A percentile compares a stretch with the other conserved stretches of the same genome.
phyloP scores from a whole-genome alignment of 2,888 invertebrate genomes.

The Thelaira solivaga region DNA sequence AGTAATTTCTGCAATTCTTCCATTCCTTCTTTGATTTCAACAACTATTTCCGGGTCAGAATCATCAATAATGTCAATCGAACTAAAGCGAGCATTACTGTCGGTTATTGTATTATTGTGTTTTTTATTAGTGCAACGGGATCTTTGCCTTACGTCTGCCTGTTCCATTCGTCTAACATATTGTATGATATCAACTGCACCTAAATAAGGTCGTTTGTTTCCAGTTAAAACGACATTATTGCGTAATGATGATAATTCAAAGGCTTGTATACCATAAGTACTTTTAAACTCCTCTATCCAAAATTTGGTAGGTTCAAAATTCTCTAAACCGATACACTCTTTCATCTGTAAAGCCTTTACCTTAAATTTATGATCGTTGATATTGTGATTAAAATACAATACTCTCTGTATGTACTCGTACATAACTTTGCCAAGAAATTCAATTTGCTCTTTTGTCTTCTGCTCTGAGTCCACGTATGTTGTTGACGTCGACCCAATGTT shows the following conservation, averaged over 20 bases:
- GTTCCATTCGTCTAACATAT: conserved; percentile 64
- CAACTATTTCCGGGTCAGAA: too few relatives aligned
- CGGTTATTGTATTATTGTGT: too few relatives aligned
- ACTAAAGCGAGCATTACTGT: conserved; percentile 7
- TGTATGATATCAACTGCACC: conserved; percentile 67
- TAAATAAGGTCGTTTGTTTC: conserved; percentile 64
- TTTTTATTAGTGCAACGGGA: neutral
- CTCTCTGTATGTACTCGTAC: conserved; percentile 67
- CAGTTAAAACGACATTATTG: conserved; percentile 53
- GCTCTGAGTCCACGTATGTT: conserved; percentile 30
- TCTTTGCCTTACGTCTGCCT: too few relatives aligned
- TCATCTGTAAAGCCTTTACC: conserved; percentile 66
- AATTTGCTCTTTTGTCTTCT: conserved; percentile 66
- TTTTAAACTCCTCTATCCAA: conserved; percentile 68
- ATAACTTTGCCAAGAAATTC: conserved; percentile 66
- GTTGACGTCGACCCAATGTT: conserved; percentile 5
- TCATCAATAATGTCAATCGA: too few relatives aligned
- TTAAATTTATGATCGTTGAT: conserved; percentile 58
- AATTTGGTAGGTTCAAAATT: conserved; percentile 67
- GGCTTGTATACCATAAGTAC: conserved; percentile 62
- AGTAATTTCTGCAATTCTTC: too few relatives aligned
- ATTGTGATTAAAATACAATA: conserved; percentile 62
- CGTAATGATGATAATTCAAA: conserved; percentile 64
- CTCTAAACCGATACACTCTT: conserved; percentile 67
- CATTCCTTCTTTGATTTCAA: too few relatives aligned